Evolutionary conservation across 2,888 invertebrate species (phyloP).

Genomic region (Tanypteryx hageni): DNA sequence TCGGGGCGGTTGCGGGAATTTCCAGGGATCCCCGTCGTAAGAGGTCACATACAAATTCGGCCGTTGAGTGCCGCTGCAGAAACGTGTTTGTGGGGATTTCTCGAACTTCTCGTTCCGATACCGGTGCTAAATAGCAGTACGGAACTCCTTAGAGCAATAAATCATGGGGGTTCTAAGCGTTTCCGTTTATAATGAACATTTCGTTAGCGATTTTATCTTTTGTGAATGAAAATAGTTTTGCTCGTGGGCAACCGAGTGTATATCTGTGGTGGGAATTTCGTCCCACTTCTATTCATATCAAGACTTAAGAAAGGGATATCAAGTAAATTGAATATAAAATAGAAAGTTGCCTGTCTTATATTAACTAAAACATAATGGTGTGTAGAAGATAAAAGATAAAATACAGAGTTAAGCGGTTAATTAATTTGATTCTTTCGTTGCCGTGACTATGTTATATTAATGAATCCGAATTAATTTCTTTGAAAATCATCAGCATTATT

Average conservation of each 20-base stretch:
- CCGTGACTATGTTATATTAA: no score
- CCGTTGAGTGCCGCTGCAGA: conserved; percentile 38
- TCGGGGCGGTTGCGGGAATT: background rate
- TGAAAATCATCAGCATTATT: no score
- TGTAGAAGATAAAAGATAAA: no score
- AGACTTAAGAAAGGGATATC: no score
- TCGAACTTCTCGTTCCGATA: background rate
- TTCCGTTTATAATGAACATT: background rate
- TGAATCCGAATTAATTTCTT: no score
- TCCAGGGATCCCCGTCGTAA: background rate
- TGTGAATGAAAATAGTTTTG: background rate
- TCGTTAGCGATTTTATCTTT: background rate
- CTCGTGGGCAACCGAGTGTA: background rate
- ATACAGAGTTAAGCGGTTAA: no score
- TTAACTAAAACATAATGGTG: no score
- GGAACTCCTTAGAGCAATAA: background rate
- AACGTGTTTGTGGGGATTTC: background rate
- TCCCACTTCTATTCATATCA: background rate
- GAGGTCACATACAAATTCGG: conserved; percentile 41
- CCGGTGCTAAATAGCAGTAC: background rate
- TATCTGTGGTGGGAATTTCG: background rate
- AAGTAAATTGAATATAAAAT: no score
- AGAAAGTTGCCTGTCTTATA: no score
- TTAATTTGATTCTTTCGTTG: no score
- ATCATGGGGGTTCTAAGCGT: background rate